A percentile compares a stretch with the other conserved stretches of the same genome.
Conservation (phyloP, 2,113 vertebrate species). For the Lanius collurio region DNA sequence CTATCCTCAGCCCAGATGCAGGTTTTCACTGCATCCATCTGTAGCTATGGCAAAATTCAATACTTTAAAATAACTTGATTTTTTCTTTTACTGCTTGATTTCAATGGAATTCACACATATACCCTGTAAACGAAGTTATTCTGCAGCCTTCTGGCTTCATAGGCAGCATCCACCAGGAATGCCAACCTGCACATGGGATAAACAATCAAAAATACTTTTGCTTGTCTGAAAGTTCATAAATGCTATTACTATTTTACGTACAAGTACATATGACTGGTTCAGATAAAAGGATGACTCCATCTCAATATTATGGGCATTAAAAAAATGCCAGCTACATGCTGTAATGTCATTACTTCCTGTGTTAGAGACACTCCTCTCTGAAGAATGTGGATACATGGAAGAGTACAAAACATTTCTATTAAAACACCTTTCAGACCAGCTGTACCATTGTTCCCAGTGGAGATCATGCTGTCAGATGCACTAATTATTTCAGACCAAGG, state of each 20-base stretch:
- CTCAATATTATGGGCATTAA: background rate
- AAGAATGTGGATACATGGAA: constrained; percentile 2
- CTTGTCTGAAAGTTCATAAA: background rate
- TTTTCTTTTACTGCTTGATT: background rate
- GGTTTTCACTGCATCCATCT: background rate
- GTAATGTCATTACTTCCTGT: background rate
- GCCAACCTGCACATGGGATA: background rate
- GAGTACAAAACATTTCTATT: background rate
- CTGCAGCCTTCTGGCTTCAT: background rate
- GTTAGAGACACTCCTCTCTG: constrained; percentile 3
- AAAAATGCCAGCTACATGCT: constrained; percentile 2
- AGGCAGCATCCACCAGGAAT: background rate
- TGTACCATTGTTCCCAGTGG: background rate
- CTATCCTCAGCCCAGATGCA: background rate
- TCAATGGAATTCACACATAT: background rate
- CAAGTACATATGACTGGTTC: background rate
- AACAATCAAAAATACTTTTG: background rate
- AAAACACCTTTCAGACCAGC: background rate
- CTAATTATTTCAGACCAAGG: background rate
- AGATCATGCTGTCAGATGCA: background rate
- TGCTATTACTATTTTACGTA: background rate
- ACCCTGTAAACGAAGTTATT: background rate
- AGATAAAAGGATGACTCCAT: constrained; percentile 4
- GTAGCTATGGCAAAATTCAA: background rate
- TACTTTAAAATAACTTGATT: background rate